Base-by-base conservation (phyloP, 2,113 vertebrate genomes). In the Sturnus vulgaris region DNA sequence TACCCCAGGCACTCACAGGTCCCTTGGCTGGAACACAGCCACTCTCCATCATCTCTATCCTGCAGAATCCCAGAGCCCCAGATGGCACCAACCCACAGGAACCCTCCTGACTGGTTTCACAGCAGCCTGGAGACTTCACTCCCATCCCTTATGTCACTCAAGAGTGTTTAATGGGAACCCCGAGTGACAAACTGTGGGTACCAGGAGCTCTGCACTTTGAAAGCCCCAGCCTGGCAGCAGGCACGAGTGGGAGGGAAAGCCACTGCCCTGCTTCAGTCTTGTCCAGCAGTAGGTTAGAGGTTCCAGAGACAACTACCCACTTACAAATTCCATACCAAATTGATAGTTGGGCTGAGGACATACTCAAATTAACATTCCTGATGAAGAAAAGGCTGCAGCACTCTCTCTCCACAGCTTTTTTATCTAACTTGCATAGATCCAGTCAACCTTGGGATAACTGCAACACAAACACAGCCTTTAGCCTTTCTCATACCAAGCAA, bases 61-160 rank as follows among this genome's bases (percentile, higher is more conserved):
- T 39, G 9, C 57, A 64, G 47, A 18, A 4, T 10, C 39, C 71
- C 2, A 0, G 57, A 75, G 37, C 30, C 44, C 33, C 27, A 19
- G 7, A 3, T 1, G 3, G 53, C 33, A 72, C 19, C 15, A 2
- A 10, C 3, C 56, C 24, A 35, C 55, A 57, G 49, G 28, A 30
- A 9, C 18, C 14, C 28, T 9, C 21, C 2, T 0, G 10, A 8
- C 7, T 37, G 42, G 52, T 40, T 50, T 33, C 4, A 0, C 53
- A 64, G 65, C 56, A 53, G 16, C 70, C 55, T 53, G 61, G 27
- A 78, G 21, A 7, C 65, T 70, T 61, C 65, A 6, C 8, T 49
- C 53, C 33, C 35, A 39, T 28, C 46, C 86, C 57, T 20, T 27
- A 5, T 11, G 30, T 42, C 9, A 1, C 49, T 47, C 44, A 15